phyloP scores from a whole-genome alignment of 2,888 invertebrate species.

The Syrista parreyssii region DNA sequence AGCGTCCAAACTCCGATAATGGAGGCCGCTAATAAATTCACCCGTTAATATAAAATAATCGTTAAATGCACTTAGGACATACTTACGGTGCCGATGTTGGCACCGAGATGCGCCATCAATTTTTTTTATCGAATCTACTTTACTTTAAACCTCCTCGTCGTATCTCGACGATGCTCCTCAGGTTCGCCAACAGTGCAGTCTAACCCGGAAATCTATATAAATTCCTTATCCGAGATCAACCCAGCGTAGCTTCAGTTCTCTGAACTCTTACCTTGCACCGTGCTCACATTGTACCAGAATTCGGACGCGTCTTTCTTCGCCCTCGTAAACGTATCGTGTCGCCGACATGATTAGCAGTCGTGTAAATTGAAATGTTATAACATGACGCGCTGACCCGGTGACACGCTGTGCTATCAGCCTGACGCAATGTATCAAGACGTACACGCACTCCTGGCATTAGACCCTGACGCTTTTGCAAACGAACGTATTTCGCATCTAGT shows the following conservation, averaged over 20 bases:
- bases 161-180: neutral
- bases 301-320: neutral
- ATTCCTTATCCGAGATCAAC: neutral
- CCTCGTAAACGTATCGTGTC: conserved; percentile 8
- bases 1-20: conserved; percentile 55
- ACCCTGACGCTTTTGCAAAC: conserved; percentile 26
- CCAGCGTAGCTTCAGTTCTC: neutral
- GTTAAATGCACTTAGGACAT: conserved; percentile 62
- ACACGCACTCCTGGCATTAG: conserved; percentile 52
- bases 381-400: conserved; percentile 51
- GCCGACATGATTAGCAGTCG: conserved; percentile 60
- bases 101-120: conserved; percentile 42
- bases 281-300: neutral
- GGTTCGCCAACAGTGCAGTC: neutral
- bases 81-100: conserved; percentile 50
- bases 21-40: conserved; percentile 60
- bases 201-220: neutral
- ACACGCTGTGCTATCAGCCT: conserved; percentile 50
- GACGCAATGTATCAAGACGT: conserved; percentile 58
- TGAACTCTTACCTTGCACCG: neutral
- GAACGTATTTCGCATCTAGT: neutral
- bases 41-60: conserved; percentile 62
- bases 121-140: conserved; percentile 54
- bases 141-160: conserved; percentile 18
- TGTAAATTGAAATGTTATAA: conserved; percentile 65